Base-by-base conservation (phyloP, 23 tunicate species). In the Botrylloides violaceus region DNA sequence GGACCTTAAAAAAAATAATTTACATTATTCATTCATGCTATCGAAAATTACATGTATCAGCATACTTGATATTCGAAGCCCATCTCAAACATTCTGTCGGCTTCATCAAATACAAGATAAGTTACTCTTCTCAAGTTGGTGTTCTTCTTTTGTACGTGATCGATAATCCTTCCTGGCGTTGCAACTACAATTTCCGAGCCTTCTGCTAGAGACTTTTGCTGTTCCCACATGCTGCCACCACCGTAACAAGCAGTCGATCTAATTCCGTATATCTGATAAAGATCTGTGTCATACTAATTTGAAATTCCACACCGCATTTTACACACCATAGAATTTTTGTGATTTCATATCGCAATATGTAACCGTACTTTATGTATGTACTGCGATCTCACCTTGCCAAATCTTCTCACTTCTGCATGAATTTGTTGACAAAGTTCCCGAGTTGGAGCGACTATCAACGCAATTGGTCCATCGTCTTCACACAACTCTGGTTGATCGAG, bases 211-310 rank as follows among this genome's bases (percentile, higher is more conserved):
- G 79, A 84, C 65, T 86, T 93, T 71, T 81, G 88, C 29, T 93
- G 98, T 29, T 93, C 98, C 60, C 91, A 78, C 98, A 93, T 93
- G 62, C 84, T 93, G 15, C 98, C 98, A 29, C 98, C 98, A 29
- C 98, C 98, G 62, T 66, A 93, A 59, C 94, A 85, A 31, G 83
- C 76, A 19, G 75, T 92, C 25, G 84, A 75, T 22, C 82, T 75
- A 22, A 93, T 25, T 3, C 88, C 87, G 59, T 66, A 85, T n/a
- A 68, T 68, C 74, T 68, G 25, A 4, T 0, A 0, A 68, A 25
- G 32, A 2, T 30, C 1, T 12, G 37, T 22, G 23, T 12, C 12
- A 47, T n/a, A n/a, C n/a, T n/a, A n/a, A n/a, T n/a, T n/a, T n/a
- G n/a, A n/a, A n/a, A n/a, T n/a, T n/a, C n/a, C n/a, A n/a, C n/a